Conservation (phyloP, 2,888 invertebrate species). For the Lochmaea crataegi region DNA sequence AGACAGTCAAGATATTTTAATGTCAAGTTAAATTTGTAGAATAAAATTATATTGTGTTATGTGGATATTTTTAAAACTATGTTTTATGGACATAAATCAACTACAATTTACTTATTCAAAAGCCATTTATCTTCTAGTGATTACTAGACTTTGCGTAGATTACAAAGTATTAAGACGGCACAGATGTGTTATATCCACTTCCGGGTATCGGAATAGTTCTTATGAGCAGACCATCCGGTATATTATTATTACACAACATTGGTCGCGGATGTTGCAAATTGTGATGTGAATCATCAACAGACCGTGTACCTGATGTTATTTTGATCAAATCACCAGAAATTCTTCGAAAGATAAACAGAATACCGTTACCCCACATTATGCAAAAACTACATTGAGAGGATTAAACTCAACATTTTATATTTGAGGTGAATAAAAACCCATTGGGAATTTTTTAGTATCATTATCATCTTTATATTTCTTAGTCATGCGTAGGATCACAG, state of each 20-base stretch:
- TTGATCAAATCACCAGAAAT: slow-evolving; percentile 39
- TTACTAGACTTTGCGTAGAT: neutral
- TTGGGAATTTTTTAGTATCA: slow-evolving; percentile 1
- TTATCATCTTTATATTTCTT: neutral
- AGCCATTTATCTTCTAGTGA: neutral
- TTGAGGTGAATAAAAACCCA: slow-evolving; percentile 23
- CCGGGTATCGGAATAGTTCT: neutral
- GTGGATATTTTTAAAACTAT: too few relatives aligned
- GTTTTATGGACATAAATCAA: too few relatives aligned
- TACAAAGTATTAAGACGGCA: neutral
- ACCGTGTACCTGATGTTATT: slow-evolving; percentile 35
- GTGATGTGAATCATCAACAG: slow-evolving; percentile 23
- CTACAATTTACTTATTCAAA: neutral
- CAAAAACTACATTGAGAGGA: slow-evolving; percentile 34
- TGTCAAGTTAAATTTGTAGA: too few relatives aligned
- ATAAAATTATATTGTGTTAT: too few relatives aligned
- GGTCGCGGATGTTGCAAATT: slow-evolving; percentile 17
- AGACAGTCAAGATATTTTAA: too few relatives aligned
- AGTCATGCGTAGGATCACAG: too few relatives aligned
- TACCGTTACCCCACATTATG: slow-evolving; percentile 42
- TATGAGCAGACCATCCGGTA: slow-evolving; percentile 4
- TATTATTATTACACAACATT: slow-evolving; percentile 4
- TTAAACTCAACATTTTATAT: slow-evolving; percentile 22
- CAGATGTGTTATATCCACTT: neutral
- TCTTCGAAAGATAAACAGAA: slow-evolving; percentile 38